Conservation (phyloP, 2,797 vertebrate species). For the Rhabdomys pumilio region DNA sequence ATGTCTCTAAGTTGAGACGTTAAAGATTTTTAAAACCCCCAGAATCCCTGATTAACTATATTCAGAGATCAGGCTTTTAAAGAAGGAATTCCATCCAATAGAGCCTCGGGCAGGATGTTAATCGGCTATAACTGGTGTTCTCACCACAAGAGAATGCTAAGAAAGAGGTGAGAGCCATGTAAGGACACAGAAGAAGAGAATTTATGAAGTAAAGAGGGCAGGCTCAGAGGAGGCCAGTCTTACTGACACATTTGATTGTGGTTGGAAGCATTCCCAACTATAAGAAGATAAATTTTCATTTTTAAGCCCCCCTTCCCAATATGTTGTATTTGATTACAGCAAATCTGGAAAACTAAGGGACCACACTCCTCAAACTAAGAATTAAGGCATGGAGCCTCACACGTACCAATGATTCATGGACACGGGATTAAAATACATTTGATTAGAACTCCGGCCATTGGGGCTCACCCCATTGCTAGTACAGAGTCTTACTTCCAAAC, state of each 20-base stretch:
- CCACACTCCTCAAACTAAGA: slow-evolving; percentile 24
- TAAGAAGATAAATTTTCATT: neutral
- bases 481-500: slow-evolving; percentile 29
- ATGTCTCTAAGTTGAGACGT: neutral
- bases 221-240: neutral
- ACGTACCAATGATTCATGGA: slow-evolving; percentile 2
- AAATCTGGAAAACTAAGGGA: neutral
- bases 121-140: neutral
- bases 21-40: neutral
- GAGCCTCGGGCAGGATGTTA: neutral
- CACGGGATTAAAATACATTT: neutral
- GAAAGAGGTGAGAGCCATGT: neutral
- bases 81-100: neutral
- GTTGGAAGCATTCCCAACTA: neutral
- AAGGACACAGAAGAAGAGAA: neutral
- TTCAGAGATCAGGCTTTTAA: neutral
- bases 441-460: neutral
- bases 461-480: neutral
- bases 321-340: neutral
- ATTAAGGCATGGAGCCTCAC: neutral
- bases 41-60: neutral
- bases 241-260: neutral
- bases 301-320: neutral
- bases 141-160: neutral
- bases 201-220: neutral